Percentiles rank a stretch among this genome's conserved stretches.
Conservation (phyloP, 2,797 vertebrate species). For the Rhinogobio ventralis region DNA sequence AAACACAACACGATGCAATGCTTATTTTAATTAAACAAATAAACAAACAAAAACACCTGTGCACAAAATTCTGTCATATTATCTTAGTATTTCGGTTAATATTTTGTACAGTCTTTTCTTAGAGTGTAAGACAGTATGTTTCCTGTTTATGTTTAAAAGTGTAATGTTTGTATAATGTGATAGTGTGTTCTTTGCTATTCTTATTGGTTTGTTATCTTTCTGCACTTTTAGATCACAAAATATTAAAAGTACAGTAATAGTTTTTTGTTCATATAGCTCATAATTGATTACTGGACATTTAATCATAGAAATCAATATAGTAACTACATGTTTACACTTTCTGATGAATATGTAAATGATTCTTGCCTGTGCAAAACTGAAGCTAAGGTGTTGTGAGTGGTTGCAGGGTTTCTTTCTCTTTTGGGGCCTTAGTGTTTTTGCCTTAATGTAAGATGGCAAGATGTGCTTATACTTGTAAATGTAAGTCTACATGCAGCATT, state of each 20-base stretch:
- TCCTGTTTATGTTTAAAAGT: not conserved
- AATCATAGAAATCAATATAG: not conserved
- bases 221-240: not conserved
- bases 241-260: not conserved
- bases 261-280: not conserved
- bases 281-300: not conserved
- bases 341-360: not conserved
- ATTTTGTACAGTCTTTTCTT: not conserved
- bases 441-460: not conserved
- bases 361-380: not conserved
- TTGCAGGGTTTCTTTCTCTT: not conserved
- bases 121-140: not conserved
- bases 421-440: not conserved
- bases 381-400: not conserved
- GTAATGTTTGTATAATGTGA: not conserved
- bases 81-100: not conserved
- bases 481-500: not conserved
- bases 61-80: not conserved
- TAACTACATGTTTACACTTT: not conserved
- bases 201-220: not conserved
- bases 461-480: conserved; percentile 8
- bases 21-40: not conserved
- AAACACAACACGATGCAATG: not conserved
- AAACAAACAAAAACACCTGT: not conserved
- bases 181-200: not conserved